These are phyloP conservation scores for Tachina grossa DNA, from an alignment of 2,888 invertebrate genomes.

Conservation along the genomic window DNA sequence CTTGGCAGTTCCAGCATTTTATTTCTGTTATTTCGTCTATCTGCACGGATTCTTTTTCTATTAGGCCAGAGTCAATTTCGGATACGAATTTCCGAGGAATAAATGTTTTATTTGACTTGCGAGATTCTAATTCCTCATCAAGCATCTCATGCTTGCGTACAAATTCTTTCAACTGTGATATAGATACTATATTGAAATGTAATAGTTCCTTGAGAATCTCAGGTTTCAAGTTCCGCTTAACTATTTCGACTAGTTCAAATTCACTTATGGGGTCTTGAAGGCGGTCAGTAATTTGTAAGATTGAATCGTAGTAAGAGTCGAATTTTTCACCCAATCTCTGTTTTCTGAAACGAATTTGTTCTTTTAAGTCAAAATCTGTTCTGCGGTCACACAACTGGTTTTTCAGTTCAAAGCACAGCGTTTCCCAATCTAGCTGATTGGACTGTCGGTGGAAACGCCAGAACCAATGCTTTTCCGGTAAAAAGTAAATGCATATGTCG, in stretches of 20 bases:
- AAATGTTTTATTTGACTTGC: too few relatives aligned
- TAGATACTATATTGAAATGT: too few relatives aligned
- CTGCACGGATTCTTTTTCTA: background rate
- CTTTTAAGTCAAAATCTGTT: constrained; percentile 46
- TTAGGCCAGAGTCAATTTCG: background rate
- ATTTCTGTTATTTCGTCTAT: constrained; percentile 17
- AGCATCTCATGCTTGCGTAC: too few relatives aligned
- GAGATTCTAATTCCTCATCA: too few relatives aligned
- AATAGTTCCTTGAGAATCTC: too few relatives aligned
- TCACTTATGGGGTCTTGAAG: constrained; percentile 10
- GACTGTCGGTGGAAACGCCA: constrained; percentile 17
- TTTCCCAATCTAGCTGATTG: constrained; percentile 6
- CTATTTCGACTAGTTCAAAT: background rate
- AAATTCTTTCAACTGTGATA: too few relatives aligned
- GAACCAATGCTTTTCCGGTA: constrained; percentile 21
- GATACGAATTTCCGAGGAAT: too few relatives aligned
- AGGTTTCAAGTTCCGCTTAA: too few relatives aligned
- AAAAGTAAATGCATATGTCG: constrained; percentile 23
- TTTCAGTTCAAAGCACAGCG: constrained; percentile 10
- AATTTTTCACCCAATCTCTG: too few relatives aligned
- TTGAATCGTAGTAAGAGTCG: constrained; percentile 18
- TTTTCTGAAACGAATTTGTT: constrained; percentile 32
- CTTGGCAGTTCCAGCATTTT: constrained; percentile 27
- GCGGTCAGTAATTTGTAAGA: constrained; percentile 34
- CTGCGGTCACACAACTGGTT: constrained; percentile 49